Evolutionary conservation across 2,888 invertebrate genomes (phyloP), one percentile per base, ranked within the genome.

Genomic region (Serrognathus titanus): DNA sequence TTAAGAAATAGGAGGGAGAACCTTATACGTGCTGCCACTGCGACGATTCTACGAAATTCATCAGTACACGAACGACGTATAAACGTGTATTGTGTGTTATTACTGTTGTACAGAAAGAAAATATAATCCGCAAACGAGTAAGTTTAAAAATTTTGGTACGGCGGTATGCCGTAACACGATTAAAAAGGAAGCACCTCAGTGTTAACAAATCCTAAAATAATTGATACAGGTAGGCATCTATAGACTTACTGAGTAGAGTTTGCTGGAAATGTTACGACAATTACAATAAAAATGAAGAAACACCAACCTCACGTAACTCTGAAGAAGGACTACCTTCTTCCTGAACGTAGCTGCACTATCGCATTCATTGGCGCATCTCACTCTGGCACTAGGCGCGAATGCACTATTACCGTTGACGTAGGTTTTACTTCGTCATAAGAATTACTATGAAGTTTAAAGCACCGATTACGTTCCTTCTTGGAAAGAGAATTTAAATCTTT

Each of bases 211-310:
- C 52, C 43, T 48, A 51, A 56, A 56, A 56, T 56, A 56, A 56
- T 60, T 49, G 66, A 63, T 63, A 67, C 65, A 65, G 63, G 66
- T 66, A 62, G 61, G 51, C 60, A 59, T 61, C 68, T 69, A 68
- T 71, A 67, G 66, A 31, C 24, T 31, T 31, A 31, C 24, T n/a
- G n/a, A 31, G 24, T 31, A 31, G 24, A 6, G 7, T 31, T 31
- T 31, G 24, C 24, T 31, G 24, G 24, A 7, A 6, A 31, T 3
- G 24, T 4, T 31, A 31, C 24, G 24, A 71, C 69, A 69, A 64
- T 67, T 60, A 69, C 69, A 72, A 71, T 69, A 69, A 71, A 64
- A 67, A 64, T 63, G 66, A 62, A 59, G 57, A 43, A 50, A 38
- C 38, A 31, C 49, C 40, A 40, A 40, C 12, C 40, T 40, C 40